Evolutionary conservation across 1,140 invertebrate genomes (phyloP), one percentile per base, ranked within the genome.

Genomic region (Atta cephalotes): DNA sequence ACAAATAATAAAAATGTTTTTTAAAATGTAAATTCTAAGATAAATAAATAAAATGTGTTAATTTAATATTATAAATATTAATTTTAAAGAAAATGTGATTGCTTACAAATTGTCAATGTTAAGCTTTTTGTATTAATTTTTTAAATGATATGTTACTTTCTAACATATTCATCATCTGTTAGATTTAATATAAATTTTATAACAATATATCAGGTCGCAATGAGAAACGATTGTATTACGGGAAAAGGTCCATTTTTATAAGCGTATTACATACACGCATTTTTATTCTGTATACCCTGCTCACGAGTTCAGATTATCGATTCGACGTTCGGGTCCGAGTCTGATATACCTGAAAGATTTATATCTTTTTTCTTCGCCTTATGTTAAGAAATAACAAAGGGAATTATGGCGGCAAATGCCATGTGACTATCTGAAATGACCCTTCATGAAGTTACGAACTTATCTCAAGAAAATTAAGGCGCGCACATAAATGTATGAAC

Each of bases 201-300:
- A 25, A 2, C 39, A 45, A 45, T 45, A 45, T 45, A 7, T 45
- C 39, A 60, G n/a, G 28, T 62, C 39, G n/a, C 18, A 56, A 35
- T 86, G 88, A 87, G 71, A 51, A 87, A 89, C 49, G 62, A 6
- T 65, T 77, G 87, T 56, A 86, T 77, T 58, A 21, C 6, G 53
- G n/a, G 49, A 58, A 49, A 76, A 86, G 76, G 49, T n/a, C 21
- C 16, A 31, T 63, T 28, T 70, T 81, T 71, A 86, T 86, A 77
- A 77, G 28, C 51, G 21, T 21, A 86, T 86, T 86, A 86, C 85
- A 80, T 65, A 28, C 10, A 49, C 62, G 56, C 70, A 62, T 84
- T 81, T 84, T 81, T 71, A 81, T 71, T 7, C n/a, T 18, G 25
- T 39, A 10, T 18, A 28, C 0, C 53, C 35, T 39, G 16, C 4